Base-by-base conservation (phyloP, 2,888 invertebrate genomes). In the Neocrepidodera transversa region DNA sequence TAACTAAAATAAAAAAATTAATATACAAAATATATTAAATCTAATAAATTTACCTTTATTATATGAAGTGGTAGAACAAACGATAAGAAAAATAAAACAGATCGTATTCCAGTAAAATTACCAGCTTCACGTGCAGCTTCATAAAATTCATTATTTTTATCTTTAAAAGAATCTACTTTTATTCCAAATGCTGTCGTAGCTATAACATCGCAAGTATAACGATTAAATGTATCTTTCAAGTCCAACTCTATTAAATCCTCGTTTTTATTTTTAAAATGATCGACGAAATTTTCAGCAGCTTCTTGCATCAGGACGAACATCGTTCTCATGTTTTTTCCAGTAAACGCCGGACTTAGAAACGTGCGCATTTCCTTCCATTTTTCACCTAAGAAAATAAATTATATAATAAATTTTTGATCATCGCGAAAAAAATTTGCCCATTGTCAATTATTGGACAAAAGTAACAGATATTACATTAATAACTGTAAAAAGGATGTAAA, bases 231-330 rank as follows among this genome's bases (percentile, higher is more conserved):
- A 23, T 43, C 43, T 23, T 23, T 43, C 1, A 43, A 26, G 13
- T 43, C 23, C 10, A 20, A 23, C 23, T 43, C 43, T 7, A 23
- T 10, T 2, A 23, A 5, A 43, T 20, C 23, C 5, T 43, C 11
- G 10, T 20, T 20, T 17, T 17, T 17, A 43, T 14, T 23, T 2
- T 43, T 14, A 1, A 26, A 43, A 43, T 43, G 10, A 7, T 43
- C 7, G 1, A 43, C 23, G 6, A 43, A 23, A 13, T 23, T 13
- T 23, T 43, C 23, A 13, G 43, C 6, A 26, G 14, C 43, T 2
- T 18, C 11, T n/a, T 43, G n/a, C 43, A 43, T 43, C 4, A 43
- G 43, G 13, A n/a, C 17, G 23, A 43, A 43, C 43, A 43, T 43
- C 2, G 10, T 13, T 20, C 26, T 20, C 43, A 43, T 43, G 3